A percentile compares a stretch with the other conserved stretches of the same genome.
These are phyloP conservation scores for Taurulus bubalis DNA, from an alignment of 2,113 vertebrate species.

Conservation along the genomic window DNA sequence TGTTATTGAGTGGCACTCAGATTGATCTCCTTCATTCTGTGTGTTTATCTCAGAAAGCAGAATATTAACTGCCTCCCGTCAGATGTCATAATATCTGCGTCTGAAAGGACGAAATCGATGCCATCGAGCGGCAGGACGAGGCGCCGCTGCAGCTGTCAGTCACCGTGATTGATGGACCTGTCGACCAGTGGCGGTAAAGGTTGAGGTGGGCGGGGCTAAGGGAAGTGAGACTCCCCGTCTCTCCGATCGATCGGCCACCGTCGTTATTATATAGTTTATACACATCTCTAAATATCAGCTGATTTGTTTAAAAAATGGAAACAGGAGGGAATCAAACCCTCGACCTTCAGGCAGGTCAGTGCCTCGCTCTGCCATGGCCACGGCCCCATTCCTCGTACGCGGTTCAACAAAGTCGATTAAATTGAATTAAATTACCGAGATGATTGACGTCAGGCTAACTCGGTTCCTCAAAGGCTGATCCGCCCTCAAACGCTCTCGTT, in stretches of 20 bases:
- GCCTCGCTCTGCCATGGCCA: background rate
- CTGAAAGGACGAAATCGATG: slow-evolving; percentile 69
- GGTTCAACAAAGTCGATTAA: no score
- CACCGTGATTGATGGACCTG: slow-evolving; percentile 75
- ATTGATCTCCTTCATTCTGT: slow-evolving; percentile 52
- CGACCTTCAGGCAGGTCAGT: background rate
- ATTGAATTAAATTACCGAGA: no score
- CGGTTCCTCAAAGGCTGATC: no score
- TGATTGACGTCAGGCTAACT: no score
- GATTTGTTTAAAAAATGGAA: slow-evolving; percentile 51
- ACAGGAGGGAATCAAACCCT: background rate
- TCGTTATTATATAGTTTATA: slow-evolving; percentile 33
- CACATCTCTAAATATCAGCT: slow-evolving; percentile 57
- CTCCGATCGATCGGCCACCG: slow-evolving; percentile 46
- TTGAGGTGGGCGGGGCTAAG: slow-evolving; percentile 36
- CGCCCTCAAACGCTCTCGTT: no score
- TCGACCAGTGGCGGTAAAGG: slow-evolving; percentile 57
- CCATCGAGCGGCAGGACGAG: slow-evolving; percentile 65
- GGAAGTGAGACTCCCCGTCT: slow-evolving; percentile 39
- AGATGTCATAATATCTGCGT: slow-evolving; percentile 73
- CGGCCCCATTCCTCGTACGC: no score
- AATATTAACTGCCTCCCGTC: slow-evolving; percentile 67
- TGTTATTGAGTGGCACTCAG: slow-evolving; percentile 45
- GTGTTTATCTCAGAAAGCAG: slow-evolving; percentile 41
- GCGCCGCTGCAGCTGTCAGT: slow-evolving; percentile 62